Evolutionary conservation across 1,140 invertebrate genomes (phyloP).

Genomic region (Dryas iulia): DNA sequence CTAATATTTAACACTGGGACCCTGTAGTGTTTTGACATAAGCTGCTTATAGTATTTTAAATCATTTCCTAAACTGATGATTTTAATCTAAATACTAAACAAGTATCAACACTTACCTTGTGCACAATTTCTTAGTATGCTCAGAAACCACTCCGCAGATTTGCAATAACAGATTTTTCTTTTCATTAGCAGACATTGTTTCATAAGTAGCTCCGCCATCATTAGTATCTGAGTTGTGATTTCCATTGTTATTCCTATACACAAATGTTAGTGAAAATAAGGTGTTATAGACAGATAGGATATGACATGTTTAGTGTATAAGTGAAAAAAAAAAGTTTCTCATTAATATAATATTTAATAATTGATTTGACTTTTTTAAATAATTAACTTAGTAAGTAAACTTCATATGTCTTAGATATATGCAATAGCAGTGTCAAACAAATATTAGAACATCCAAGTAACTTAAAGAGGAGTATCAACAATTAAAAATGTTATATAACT

Average conservation of each 20-base stretch:
- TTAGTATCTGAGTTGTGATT: conserved; percentile 54
- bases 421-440: not conserved
- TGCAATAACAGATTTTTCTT: conserved; percentile 82
- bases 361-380: no score
- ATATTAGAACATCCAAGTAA: no score
- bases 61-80: no score
- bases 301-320: no score
- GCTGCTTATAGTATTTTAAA: no score
- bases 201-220: conserved; percentile 81
- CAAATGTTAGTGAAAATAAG: conserved; percentile 1
- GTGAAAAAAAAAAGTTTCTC: not conserved
- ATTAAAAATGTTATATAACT: no score
- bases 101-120: conserved; percentile 80
- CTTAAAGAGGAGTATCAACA: no score
- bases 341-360: no score
- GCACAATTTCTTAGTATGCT: conserved; percentile 89
- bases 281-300: not conserved
- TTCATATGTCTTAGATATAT: not conserved
- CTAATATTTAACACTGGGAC: no score
- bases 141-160: conserved; percentile 90
- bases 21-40: no score
- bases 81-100: no score
- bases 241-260: conserved; percentile 59
- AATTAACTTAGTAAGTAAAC: no score
- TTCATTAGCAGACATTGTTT: conserved; percentile 83